A percentile compares a stretch with the other conserved stretches of the same genome.
Evolutionary conservation across 92 coral and sea anemone genomes (phyloP).

Genomic region (Parazoanthus darwini): DNA sequence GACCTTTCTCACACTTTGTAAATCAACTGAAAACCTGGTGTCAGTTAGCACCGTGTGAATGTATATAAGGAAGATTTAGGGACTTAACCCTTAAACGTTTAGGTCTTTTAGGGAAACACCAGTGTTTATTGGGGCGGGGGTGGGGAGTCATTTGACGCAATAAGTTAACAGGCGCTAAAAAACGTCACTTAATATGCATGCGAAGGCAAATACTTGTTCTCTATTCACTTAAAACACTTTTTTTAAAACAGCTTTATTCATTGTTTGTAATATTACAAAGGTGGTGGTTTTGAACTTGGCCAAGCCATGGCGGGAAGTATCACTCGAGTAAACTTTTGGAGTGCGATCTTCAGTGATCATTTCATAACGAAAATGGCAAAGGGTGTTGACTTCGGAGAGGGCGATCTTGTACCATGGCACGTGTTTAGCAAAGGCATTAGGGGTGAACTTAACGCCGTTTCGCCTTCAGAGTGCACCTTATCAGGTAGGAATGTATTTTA

Average conservation of each 20-base stretch:
- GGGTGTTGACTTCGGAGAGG: not conserved
- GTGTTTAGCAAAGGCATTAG: not conserved
- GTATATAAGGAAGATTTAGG: too few species aligned
- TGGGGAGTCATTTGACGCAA: too few species aligned
- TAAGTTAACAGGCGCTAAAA: too few species aligned
- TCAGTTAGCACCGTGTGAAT: too few species aligned
- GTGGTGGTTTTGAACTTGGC: not conserved
- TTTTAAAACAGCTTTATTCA: not conserved
- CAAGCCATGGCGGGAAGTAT: not conserved
- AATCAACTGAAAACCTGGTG: too few species aligned
- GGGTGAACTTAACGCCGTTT: not conserved
- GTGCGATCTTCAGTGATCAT: not conserved
- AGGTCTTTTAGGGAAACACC: too few species aligned
- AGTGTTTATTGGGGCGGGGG: too few species aligned
- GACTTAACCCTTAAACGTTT: too few species aligned
- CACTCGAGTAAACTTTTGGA: not conserved
- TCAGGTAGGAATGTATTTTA: not conserved
- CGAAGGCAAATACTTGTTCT: too few species aligned
- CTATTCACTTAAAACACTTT: too few species aligned
- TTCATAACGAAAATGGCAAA: not conserved
- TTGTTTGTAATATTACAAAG: not conserved
- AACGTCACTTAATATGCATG: too few species aligned
- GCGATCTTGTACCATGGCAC: not conserved
- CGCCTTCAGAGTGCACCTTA: not conserved
- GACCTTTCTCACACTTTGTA: too few species aligned